Conservation (phyloP, 2,113 vertebrate genomes). For the zebrafish (Danio rerio) region GRCz12tu NC_133193.1:22940501-22941000, state of each 20-base stretch:
- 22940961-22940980: no score
- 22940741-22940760: slow-evolving; percentile 94
- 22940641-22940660: slow-evolving; percentile 45
- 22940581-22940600: slow-evolving; percentile 13
- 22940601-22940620: slow-evolving; percentile 19
- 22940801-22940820: slow-evolving; percentile 93
- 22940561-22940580: slow-evolving; percentile 17
- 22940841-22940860: slow-evolving; percentile 91
- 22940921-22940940: no score
- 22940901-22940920: neutral
- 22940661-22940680: slow-evolving; percentile 43
- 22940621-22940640: slow-evolving; percentile 14
- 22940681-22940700: neutral
- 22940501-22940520: slow-evolving; percentile 13
- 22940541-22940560: neutral
- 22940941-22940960: no score
- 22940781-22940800: slow-evolving; percentile 96
- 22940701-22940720: neutral
- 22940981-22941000: no score
- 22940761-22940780: slow-evolving; percentile 95
- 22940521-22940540: slow-evolving; percentile 16
- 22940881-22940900: neutral
- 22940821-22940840: slow-evolving; percentile 95
- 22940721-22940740: slow-evolving; percentile 92
- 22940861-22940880: slow-evolving; percentile 10